phyloP scores from a whole-genome alignment of 2,888 invertebrate species.

The Drosophila yooni region DNA sequence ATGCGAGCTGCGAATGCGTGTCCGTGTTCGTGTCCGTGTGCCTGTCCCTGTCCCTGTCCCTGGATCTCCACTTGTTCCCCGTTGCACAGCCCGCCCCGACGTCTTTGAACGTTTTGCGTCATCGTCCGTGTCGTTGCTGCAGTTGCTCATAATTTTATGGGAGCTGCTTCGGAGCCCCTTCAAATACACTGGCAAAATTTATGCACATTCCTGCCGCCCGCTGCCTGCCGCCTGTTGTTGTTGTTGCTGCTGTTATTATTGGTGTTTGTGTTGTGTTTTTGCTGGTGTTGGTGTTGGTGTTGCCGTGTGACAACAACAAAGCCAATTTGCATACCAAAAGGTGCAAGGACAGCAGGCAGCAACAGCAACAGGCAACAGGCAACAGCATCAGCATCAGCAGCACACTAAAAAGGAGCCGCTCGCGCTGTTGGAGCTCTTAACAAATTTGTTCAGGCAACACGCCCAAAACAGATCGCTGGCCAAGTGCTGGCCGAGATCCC shows the following conservation, averaged over 20 bases:
- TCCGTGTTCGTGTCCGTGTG: slow-evolving; percentile 15
- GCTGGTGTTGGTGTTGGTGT: slow-evolving; percentile 15
- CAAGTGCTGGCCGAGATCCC: slow-evolving; percentile 22
- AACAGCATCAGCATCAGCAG: background rate
- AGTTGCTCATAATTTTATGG: slow-evolving; percentile 82
- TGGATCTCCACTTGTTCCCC: slow-evolving; percentile 8
- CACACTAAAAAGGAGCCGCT: slow-evolving; percentile 81
- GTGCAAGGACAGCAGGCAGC: slow-evolving; percentile 56
- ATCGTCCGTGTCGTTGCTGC: slow-evolving; percentile 49
- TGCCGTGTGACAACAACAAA: slow-evolving; percentile 44
- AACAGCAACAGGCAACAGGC: slow-evolving; percentile 4
- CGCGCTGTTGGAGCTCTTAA: slow-evolving; percentile 83
- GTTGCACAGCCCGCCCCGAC: background rate
- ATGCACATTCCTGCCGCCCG: slow-evolving; percentile 78
- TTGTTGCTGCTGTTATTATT: slow-evolving; percentile 9
- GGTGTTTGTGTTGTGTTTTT: slow-evolving; percentile 15
- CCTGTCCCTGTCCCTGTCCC: slow-evolving; percentile 7
- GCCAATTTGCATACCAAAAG: slow-evolving; percentile 73
- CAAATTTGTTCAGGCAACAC: slow-evolving; percentile 83
- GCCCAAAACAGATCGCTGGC: slow-evolving; percentile 59
- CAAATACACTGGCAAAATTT: slow-evolving; percentile 77
- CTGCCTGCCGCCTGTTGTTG: slow-evolving; percentile 20
- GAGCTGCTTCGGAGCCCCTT: slow-evolving; percentile 61
- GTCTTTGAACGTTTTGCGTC: slow-evolving; percentile 2
- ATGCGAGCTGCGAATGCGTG: slow-evolving; percentile 49